A percentile compares a stretch with the other conserved stretches of the same genome.
These are phyloP conservation scores for Merops nubicus DNA, from an alignment of 2,113 vertebrate species.

Conservation along the genomic window DNA sequence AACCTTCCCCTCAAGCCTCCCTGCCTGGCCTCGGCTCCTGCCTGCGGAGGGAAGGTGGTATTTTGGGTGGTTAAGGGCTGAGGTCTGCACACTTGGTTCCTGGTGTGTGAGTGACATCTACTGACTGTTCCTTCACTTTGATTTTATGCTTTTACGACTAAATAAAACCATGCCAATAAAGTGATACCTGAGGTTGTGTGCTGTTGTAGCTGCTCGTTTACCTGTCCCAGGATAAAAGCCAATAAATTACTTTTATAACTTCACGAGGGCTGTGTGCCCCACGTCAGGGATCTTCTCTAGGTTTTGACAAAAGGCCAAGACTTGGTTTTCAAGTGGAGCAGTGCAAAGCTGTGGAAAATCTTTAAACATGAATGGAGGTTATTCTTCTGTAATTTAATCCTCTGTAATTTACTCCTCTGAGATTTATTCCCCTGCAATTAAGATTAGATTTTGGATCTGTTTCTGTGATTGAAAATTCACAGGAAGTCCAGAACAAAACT, in stretches of 20 bases:
- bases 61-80: fast-evolving
- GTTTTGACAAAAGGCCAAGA: not conserved
- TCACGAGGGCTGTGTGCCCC: not conserved
- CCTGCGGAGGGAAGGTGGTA: fast-evolving
- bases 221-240: not conserved
- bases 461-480: not conserved
- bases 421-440: not conserved
- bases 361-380: not conserved
- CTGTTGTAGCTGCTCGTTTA: not conserved
- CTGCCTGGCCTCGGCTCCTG: not conserved
- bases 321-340: not conserved
- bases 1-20: not conserved
- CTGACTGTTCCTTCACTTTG: not conserved
- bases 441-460: not conserved
- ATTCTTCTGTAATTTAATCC: not conserved
- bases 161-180: not conserved
- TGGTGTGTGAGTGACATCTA: slow-evolving; percentile 43
- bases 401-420: not conserved
- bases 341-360: not conserved
- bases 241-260: not conserved
- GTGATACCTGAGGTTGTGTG: fast-evolving
- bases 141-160: fast-evolving
- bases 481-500: not conserved
- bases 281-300: not conserved
- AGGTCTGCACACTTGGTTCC: fast-evolving